Base-by-base conservation (phyloP, 2,113 vertebrate genomes). In the Bombycilla garrulus region DNA sequence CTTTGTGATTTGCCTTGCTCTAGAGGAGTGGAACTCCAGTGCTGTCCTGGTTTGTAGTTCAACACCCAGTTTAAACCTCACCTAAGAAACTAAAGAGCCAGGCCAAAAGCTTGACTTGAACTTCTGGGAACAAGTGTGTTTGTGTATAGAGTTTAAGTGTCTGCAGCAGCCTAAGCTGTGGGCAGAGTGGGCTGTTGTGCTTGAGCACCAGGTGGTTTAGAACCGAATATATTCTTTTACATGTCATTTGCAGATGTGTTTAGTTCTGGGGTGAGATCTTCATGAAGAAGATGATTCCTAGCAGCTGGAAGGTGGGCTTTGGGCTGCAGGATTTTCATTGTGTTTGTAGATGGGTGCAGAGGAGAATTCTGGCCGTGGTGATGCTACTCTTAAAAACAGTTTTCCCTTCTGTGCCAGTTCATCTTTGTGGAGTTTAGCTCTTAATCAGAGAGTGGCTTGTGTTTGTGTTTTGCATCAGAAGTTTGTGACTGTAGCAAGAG, bases 311-410 rank as follows among this genome's bases (percentile, higher is more conserved):
- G 35, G 21, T 54, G 57, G 15, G 9, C 35, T 77, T 82, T 44
- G 65, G 38, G 26, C 73, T 92, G 74, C 40, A 71, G 33, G 31
- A 12, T 60, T n/a, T 26, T 15, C 22, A 2, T 50, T 2, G 5
- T 7, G 3, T 76, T 21, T 47, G 16, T 29, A 13, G 17, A 11
- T 42, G 21, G 26, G 8, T 35, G 47, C 24, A 20, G 53, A 35
- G 50, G 47, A 57, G 70, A 50, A 23, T 22, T 19, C 26, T 40
- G 47, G 10, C 40, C 0, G 0, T 40, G 25, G 17, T 17, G 19
- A 26, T 21, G 2, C 13, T 58, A 25, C 77, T 78, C 12, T 47
- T n/a, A 33, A 62, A 60, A 42, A 8, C 22, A 35, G 7, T 20
- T 89, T 42, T 94, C 29, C 44, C 15, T 78, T 85, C 44, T 33